phyloP scores from a whole-genome alignment of 2,888 invertebrate species.

The Chirona hameri region DNA sequence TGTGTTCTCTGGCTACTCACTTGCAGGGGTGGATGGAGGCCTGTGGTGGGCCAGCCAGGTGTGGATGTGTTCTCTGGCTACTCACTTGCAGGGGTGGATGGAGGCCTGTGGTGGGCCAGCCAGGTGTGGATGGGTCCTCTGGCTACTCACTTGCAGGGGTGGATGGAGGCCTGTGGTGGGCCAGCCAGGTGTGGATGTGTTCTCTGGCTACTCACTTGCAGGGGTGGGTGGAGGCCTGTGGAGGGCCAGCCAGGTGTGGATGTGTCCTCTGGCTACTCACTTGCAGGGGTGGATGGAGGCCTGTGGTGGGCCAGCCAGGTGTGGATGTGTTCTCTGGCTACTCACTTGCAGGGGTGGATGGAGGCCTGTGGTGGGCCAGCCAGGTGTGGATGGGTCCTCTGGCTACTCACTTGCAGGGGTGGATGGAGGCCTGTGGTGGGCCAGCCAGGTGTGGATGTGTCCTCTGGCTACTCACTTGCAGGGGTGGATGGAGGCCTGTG shows the following conservation, averaged over 20 bases:
- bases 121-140: constrained; percentile 93
- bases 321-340: too few species aligned
- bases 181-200: constrained; percentile 94
- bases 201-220: too few species aligned
- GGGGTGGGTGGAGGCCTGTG: constrained; percentile 97
- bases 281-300: constrained; percentile 99
- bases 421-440: constrained; percentile 94
- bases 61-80: too few species aligned
- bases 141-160: too few species aligned
- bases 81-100: constrained; percentile 98
- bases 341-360: constrained; percentile 98
- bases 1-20: too few species aligned
- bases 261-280: too few species aligned
- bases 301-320: constrained; percentile 89
- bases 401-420: too few species aligned
- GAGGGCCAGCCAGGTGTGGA: constrained; percentile 89
- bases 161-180: constrained; percentile 94
- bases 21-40: constrained; percentile 99
- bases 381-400: constrained; percentile 93
- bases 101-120: constrained; percentile 94
- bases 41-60: constrained; percentile 89
- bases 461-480: constrained; percentile 57
- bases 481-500: too few species aligned
- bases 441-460: constrained; percentile 94
- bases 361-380: constrained; percentile 94